A percentile compares a stretch with the other conserved stretches of the same genome.
Conservation (phyloP, 2,888 invertebrate genomes). For the Nephrotoma flavescens region DNA sequence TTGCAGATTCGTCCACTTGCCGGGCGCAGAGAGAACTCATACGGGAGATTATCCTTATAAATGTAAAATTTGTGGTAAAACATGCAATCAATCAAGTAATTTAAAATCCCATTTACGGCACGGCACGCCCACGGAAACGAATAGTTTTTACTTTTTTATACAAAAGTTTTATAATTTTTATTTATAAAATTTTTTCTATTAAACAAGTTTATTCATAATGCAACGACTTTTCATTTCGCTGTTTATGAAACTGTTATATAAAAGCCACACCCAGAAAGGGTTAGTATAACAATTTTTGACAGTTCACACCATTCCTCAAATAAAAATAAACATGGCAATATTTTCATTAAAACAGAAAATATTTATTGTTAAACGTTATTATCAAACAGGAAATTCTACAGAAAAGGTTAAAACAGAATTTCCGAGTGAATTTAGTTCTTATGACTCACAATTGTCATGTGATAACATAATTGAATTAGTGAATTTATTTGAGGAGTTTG, state of each 20-base stretch:
- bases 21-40: not conserved
- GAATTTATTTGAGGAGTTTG: not conserved
- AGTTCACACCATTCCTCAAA: not conserved
- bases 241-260: not conserved
- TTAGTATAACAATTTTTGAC: not conserved
- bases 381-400: not conserved
- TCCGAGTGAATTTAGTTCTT: not conserved
- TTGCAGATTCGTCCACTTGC: not conserved
- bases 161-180: not conserved
- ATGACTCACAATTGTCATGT: not conserved
- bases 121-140: not conserved
- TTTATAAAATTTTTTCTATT: not conserved
- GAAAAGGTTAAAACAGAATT: not conserved
- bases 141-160: not conserved
- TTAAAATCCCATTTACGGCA: not conserved
- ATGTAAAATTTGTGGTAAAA: not conserved
- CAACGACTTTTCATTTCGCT: not conserved
- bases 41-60: conserved; percentile 2
- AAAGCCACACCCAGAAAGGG: not conserved
- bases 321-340: not conserved
- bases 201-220: not conserved
- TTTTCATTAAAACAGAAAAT: conserved; percentile 4
- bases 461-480: not conserved
- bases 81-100: not conserved
- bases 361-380: conserved; percentile 2